phyloP scores from a whole-genome alignment of 2,888 invertebrate genomes.

The Patella ulyssiponensis region DNA sequence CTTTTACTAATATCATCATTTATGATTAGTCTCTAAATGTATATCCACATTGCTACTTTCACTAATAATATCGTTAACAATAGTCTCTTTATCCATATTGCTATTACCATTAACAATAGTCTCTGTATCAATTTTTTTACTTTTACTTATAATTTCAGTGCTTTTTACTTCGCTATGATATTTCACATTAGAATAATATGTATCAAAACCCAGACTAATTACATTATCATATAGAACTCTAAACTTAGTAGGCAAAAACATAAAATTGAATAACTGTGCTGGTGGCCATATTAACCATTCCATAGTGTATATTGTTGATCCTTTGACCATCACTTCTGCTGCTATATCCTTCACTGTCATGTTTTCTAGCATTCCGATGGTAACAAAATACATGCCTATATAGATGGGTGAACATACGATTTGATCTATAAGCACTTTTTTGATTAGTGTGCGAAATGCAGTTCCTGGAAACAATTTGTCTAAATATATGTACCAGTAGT shows the following conservation, averaged over 20 bases:
- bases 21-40: too few relatives aligned
- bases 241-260: constrained; percentile 84
- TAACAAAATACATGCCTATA: constrained; percentile 84
- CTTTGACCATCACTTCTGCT: constrained; percentile 75
- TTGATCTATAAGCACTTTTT: constrained; percentile 88
- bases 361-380: constrained; percentile 81
- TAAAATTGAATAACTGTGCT: constrained; percentile 93
- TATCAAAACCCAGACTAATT: constrained; percentile 65
- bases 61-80: too few relatives aligned
- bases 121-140: too few relatives aligned
- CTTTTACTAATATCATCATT: too few relatives aligned
- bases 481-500: constrained; percentile 87
- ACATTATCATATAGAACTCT: constrained; percentile 81
- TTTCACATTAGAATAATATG: constrained; percentile 65
- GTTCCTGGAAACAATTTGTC: constrained; percentile 83
- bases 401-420: constrained; percentile 86
- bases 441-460: constrained; percentile 75
- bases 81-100: too few relatives aligned
- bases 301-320: constrained; percentile 84
- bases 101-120: too few relatives aligned
- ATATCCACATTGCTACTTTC: too few relatives aligned
- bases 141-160: too few relatives aligned
- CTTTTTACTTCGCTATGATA: constrained; percentile 37
- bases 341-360: constrained; percentile 35
- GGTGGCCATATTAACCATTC: constrained; percentile 96